Evolutionary conservation across 2,888 invertebrate species (phyloP).

Genomic region (Drosophila fungiperda): DNA sequence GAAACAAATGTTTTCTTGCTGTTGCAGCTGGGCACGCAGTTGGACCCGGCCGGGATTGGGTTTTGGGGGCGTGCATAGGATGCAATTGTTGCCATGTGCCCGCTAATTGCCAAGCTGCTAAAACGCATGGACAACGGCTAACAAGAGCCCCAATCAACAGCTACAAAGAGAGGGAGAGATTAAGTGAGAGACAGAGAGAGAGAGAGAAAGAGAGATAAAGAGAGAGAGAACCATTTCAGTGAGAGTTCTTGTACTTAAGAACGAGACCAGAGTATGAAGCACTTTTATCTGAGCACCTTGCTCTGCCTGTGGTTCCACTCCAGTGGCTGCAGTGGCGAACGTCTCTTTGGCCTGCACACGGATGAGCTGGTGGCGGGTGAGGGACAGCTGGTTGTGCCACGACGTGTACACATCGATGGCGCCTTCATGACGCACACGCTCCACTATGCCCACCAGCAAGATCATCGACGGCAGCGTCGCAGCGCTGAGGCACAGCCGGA

Average conservation of each 20-base stretch:
- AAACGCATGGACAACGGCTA: conserved; percentile 77
- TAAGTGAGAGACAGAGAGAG: not conserved
- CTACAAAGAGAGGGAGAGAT: not conserved
- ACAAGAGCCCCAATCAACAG: conserved; percentile 6
- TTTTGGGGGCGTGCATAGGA: conserved; percentile 52
- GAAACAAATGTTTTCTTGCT: not conserved
- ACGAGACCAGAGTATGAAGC: conserved; percentile 32
- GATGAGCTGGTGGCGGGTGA: conserved; percentile 75
- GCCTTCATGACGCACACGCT: conserved; percentile 82
- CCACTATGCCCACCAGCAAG: conserved; percentile 80
- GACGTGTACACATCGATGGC: conserved; percentile 82
- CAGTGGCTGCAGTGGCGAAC: conserved; percentile 16
- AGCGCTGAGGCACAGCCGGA: conserved; percentile 19
- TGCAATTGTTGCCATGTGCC: conserved; percentile 73
- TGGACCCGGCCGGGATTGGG: conserved; percentile 9
- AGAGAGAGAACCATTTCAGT: not conserved
- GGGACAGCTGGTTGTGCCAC: conserved; percentile 83
- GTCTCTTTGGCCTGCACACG: conserved; percentile 81
- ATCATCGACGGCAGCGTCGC: conserved; percentile 71
- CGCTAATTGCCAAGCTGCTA: conserved; percentile 60
- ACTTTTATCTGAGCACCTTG: conserved; percentile 58
- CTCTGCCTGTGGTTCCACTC: conserved; percentile 68
- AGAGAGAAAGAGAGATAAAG: not conserved
- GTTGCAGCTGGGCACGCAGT: conserved; percentile 29
- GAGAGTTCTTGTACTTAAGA: conserved; percentile 5